Percentiles rank a stretch among this genome's conserved stretches.
These are phyloP conservation scores for Paracyprichromis sp. DNA, from an alignment of 2,113 vertebrate species.

Conservation along the genomic window DNA sequence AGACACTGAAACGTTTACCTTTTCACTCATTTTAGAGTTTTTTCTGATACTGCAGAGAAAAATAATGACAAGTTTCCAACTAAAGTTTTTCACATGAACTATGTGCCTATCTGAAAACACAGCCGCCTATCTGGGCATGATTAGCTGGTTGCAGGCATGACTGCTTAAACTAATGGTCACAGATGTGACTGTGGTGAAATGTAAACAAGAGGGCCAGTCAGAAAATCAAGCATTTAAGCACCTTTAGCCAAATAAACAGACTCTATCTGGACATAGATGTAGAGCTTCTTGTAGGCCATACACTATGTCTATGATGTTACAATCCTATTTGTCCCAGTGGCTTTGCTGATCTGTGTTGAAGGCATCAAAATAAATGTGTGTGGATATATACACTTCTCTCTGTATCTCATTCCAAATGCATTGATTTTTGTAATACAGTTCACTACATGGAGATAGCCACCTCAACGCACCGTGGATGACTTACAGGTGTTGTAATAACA, in stretches of 20 bases:
- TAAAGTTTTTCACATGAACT: neutral
- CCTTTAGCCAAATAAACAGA: neutral
- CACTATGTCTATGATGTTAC: neutral
- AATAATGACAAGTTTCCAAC: neutral
- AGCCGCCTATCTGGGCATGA: accelerated
- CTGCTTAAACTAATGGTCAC: neutral
- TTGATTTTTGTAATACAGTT: neutral
- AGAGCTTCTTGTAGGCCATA: neutral
- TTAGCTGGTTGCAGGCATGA: neutral
- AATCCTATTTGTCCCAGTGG: neutral
- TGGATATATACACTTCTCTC: neutral
- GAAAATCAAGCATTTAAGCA: neutral
- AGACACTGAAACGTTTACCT: neutral
- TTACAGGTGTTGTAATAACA: neutral
- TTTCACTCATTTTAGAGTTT: neutral
- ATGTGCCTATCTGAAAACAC: neutral
- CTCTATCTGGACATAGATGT: neutral
- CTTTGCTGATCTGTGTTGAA: neutral
- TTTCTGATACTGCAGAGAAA: neutral
- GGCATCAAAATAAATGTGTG: neutral
- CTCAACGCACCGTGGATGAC: neutral
- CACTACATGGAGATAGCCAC: neutral
- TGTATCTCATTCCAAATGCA: neutral
- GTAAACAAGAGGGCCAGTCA: neutral
- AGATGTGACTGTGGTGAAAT: neutral